Percentiles rank a stretch among this genome's conserved stretches.
Conservation (phyloP, 2,113 vertebrate species). For the Clarias magur region DNA sequence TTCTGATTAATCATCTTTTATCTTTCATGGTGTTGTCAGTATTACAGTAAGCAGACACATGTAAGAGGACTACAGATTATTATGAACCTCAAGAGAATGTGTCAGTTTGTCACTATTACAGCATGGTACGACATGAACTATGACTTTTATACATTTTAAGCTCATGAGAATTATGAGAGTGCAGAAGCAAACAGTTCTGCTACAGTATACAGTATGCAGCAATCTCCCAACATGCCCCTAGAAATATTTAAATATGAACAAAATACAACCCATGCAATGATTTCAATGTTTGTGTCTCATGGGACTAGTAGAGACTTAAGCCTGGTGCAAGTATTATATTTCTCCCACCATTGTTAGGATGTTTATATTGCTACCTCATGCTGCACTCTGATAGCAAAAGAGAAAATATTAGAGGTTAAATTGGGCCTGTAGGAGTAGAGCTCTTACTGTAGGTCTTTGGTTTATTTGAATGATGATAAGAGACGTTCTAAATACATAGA, state of each 20-base stretch:
- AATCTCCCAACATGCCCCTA: background rate
- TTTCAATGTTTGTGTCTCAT: background rate
- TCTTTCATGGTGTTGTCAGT: background rate
- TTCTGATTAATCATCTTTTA: background rate
- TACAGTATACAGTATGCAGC: background rate
- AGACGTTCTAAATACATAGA: background rate
- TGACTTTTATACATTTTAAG: background rate
- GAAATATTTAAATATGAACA: background rate
- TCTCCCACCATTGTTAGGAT: background rate
- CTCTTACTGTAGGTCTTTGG: background rate
- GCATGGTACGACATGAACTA: background rate
- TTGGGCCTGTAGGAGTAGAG: background rate
- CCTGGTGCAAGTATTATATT: background rate
- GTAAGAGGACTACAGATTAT: background rate
- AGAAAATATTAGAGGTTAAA: background rate
- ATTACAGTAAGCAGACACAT: background rate
- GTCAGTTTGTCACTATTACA: background rate
- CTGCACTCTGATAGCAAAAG: background rate
- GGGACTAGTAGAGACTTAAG: background rate
- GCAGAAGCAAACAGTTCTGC: background rate
- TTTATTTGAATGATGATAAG: background rate
- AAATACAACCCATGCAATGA: background rate
- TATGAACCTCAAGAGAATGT: background rate
- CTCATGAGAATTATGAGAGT: background rate
- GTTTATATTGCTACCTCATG: background rate